Evolutionary conservation across 2,113 vertebrate genomes (phyloP).

Genomic region (Bagarius yarrelli): DNA sequence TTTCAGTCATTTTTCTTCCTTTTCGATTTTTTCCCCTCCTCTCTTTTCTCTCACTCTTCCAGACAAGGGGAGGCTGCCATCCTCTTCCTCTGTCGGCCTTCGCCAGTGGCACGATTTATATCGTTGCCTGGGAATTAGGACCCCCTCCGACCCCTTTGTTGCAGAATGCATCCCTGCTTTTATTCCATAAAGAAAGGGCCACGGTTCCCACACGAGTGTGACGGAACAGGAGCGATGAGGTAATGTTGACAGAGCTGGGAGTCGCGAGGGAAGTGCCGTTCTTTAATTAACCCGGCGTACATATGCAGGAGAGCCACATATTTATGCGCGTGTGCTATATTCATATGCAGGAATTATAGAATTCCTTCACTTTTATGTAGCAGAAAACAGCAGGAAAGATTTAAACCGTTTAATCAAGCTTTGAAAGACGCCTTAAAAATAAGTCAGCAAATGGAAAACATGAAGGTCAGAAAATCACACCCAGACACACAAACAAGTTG

Average conservation of each 20-base stretch:
- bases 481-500: constrained; percentile 24
- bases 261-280: not conserved
- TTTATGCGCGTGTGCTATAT: constrained; percentile 12
- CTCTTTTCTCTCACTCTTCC: constrained; percentile 66
- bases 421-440: not conserved
- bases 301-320: not conserved
- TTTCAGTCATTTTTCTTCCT: constrained; percentile 67
- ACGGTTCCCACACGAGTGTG: constrained; percentile 60
- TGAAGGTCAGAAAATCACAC: constrained; percentile 30
- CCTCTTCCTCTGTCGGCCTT: constrained; percentile 48
- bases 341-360: constrained; percentile 1
- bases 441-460: constrained; percentile 21
- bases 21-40: constrained; percentile 62
- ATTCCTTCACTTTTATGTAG: not conserved
- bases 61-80: constrained; percentile 25
- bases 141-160: constrained; percentile 81
- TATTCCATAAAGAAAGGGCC: constrained; percentile 69
- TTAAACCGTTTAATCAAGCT: not conserved
- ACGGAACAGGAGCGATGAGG: constrained; percentile 70
- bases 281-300: constrained; percentile 36
- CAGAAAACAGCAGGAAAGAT: not conserved
- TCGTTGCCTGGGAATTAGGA: constrained; percentile 86
- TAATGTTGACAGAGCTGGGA: constrained; percentile 69
- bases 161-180: constrained; percentile 73
- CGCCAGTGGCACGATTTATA: constrained; percentile 82